A percentile compares a stretch with the other conserved stretches of the same genome.
Evolutionary conservation across 2,797 vertebrate genomes (phyloP).

Genomic region (Pagetopsis macropterus): DNA sequence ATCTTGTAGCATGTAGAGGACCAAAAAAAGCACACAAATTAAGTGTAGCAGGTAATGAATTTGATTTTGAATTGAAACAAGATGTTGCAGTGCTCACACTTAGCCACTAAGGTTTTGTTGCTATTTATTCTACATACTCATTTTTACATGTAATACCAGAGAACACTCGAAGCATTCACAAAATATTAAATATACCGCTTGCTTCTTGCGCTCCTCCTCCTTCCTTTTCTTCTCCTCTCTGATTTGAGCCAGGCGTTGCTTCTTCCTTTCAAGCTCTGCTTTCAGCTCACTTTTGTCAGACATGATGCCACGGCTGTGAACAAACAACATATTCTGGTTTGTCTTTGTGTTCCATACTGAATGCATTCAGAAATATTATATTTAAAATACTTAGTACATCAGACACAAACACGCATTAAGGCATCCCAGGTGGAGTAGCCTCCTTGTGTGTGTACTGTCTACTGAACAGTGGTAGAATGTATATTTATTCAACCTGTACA

Average conservation of each 20-base stretch:
- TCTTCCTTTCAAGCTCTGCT: constrained; percentile 97
- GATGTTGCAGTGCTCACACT: background rate
- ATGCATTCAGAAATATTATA: background rate
- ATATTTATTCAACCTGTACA: too few species aligned
- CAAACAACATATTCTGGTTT: constrained; percentile 17
- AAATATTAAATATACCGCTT: constrained; percentile 85
- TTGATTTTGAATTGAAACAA: background rate
- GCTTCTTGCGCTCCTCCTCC: constrained; percentile 99
- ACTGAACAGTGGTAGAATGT: too few species aligned
- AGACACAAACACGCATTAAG: background rate
- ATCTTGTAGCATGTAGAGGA: background rate
- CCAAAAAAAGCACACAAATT: background rate
- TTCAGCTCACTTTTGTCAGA: constrained; percentile 99
- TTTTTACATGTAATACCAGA: background rate
- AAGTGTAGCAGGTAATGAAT: background rate
- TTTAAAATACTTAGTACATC: background rate
- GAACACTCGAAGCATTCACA: background rate
- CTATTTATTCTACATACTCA: background rate
- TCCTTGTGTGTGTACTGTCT: background rate
- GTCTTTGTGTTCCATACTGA: background rate
- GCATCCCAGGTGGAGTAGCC: background rate
- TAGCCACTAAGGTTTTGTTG: background rate
- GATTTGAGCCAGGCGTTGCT: constrained; percentile 96
- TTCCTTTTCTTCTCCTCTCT: constrained; percentile 98
- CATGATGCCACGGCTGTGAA: constrained; percentile 86